These are phyloP conservation scores for Pogona vitticeps DNA, from an alignment of 2,113 vertebrate species.

Conservation along the genomic window DNA sequence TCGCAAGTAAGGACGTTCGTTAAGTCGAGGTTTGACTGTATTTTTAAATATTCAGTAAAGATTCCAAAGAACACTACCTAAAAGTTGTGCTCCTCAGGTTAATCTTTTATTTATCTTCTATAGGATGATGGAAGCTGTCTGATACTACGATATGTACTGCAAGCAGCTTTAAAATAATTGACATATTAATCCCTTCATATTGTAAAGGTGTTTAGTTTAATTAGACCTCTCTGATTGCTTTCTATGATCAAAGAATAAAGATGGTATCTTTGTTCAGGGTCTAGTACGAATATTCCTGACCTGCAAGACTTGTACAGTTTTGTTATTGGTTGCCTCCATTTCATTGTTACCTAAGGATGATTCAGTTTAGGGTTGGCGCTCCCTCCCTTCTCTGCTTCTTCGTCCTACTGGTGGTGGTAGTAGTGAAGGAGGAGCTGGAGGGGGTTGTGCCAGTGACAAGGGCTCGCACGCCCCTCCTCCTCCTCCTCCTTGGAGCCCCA, in stretches of 20 bases:
- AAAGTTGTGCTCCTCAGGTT: conserved; percentile 69
- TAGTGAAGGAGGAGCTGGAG: no score
- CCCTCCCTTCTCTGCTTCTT: neutral
- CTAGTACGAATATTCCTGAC: conserved; percentile 61
- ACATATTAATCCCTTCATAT: conserved; percentile 74
- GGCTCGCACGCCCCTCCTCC: no score
- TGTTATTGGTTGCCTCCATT: conserved; percentile 65
- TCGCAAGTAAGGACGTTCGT: no score
- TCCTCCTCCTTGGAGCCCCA: no score
- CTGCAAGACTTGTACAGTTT: conserved; percentile 58
- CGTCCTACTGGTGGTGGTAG: no score
- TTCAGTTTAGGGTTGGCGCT: conserved; percentile 45
- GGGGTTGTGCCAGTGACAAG: no score
- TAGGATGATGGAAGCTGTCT: conserved; percentile 72
- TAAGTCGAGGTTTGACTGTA: no score
- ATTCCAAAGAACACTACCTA: conserved; percentile 66
- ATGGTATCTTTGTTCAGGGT: conserved; percentile 66
- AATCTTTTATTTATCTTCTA: conserved; percentile 75
- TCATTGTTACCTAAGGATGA: conserved; percentile 52
- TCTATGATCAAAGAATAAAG: conserved; percentile 71
- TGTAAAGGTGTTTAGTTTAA: conserved; percentile 74
- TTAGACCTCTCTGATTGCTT: conserved; percentile 71
- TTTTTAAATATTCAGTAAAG: conserved; percentile 65
- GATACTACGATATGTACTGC: conserved; percentile 69
- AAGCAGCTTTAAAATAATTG: conserved; percentile 78